phyloP scores from a whole-genome alignment of 1,140 invertebrate genomes.

The Carcinoscorpius rotundicauda region DNA sequence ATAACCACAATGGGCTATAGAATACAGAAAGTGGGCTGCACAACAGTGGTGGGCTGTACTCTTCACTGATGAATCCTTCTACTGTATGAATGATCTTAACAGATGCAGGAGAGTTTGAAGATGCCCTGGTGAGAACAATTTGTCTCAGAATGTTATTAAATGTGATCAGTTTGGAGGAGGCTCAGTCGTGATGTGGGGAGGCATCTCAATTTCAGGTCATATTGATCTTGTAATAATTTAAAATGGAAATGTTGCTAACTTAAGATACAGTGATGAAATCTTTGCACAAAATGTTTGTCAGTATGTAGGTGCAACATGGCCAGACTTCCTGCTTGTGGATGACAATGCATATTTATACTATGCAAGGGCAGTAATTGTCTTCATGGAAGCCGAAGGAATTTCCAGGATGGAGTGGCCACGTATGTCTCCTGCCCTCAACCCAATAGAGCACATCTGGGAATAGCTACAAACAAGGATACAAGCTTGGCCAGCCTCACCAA shows the following conservation, averaged over 20 bases:
- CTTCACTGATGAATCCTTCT: conserved; percentile 1
- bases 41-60: neutral
- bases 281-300: conserved; percentile 1
- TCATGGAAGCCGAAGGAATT: conserved; percentile 4
- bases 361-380: neutral
- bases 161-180: too few species aligned
- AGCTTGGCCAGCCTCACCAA: neutral
- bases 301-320: conserved; percentile 4
- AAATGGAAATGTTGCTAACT: neutral
- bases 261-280: conserved; percentile 8
- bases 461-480: neutral
- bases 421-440: conserved; percentile 20
- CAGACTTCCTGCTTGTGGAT: conserved; percentile 3
- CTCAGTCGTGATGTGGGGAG: neutral
- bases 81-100: neutral
- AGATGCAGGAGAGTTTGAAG: neutral
- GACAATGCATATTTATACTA: neutral
- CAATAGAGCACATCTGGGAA: conserved; percentile 6
- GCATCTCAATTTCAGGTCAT: conserved; percentile 2
- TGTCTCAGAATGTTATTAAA: neutral
- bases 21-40: neutral
- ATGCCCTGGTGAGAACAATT: neutral
- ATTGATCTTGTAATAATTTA: conserved; percentile 1
- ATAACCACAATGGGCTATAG: neutral
- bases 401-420: conserved; percentile 26